Conservation (phyloP, 2,797 vertebrate species). For the Rhyacichthys aspro region DNA sequence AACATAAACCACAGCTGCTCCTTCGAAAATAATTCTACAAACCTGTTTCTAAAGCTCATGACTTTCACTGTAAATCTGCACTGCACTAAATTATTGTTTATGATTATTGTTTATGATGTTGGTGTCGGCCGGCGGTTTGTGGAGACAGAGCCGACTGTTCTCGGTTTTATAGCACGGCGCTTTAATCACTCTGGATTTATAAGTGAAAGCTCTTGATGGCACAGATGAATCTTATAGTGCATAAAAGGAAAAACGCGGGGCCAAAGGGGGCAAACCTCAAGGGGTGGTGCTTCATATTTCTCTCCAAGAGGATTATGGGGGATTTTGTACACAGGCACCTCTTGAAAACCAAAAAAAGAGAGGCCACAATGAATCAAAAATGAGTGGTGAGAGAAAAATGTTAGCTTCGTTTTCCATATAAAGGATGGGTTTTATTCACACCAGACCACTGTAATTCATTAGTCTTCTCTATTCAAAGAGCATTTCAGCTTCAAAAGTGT, state of each 20-base stretch:
- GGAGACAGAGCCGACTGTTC: conserved; percentile 9
- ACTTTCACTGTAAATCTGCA: conserved; percentile 28
- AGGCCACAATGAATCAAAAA: conserved; percentile 46
- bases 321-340: conserved; percentile 57
- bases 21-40: too few species aligned
- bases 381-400: conserved; percentile 5
- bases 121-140: conserved; percentile 18
- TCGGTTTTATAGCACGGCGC: conserved; percentile 43
- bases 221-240: conserved; percentile 51
- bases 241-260: conserved; percentile 41
- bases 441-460: too few species aligned
- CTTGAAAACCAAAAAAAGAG: conserved; percentile 43
- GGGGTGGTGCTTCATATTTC: conserved; percentile 60
- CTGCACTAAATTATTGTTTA: conserved; percentile 37
- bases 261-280: conserved; percentile 62
- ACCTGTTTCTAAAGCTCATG: too few species aligned
- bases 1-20: too few species aligned
- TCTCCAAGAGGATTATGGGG: conserved; percentile 67
- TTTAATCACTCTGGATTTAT: conserved; percentile 43
- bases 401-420: conserved; percentile 14
- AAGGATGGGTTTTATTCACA: too few species aligned
- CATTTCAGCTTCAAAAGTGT: too few species aligned
- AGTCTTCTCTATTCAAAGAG: too few species aligned
- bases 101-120: conserved; percentile 45
- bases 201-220: conserved; percentile 51